A percentile compares a stretch with the other conserved stretches of the same genome.
These are phyloP conservation scores for Oryctes rhinoceros DNA, from an alignment of 1,140 invertebrate species.

Conservation along the genomic window DNA sequence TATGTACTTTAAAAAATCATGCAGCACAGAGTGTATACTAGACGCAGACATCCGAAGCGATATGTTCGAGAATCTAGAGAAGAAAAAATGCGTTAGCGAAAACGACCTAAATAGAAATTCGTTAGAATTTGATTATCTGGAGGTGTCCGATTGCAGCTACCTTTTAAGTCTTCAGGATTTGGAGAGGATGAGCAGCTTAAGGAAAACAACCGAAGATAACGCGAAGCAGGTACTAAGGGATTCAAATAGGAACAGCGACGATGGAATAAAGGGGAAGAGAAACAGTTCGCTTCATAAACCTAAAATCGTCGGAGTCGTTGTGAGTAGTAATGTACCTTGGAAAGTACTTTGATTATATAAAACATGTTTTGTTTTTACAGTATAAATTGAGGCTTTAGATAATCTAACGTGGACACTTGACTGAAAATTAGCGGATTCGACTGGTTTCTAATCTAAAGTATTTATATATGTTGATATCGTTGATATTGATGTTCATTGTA, in stretches of 20 bases:
- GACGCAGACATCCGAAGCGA: not conserved
- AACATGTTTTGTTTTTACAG: not conserved
- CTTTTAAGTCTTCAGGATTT: constrained; percentile 29
- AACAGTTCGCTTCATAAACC: constrained; percentile 1
- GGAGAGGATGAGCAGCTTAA: constrained; percentile 17
- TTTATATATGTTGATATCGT: constrained; percentile 25
- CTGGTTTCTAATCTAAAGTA: not conserved
- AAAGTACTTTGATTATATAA: not conserved
- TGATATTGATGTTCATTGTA: constrained; percentile 6
- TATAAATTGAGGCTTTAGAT: constrained; percentile 1
- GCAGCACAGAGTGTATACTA: constrained; percentile 23
- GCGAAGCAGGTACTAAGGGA: not conserved
- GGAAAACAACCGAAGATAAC: not conserved
- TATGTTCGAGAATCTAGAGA: not conserved
- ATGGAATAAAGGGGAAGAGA: not conserved
- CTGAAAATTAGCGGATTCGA: not conserved
- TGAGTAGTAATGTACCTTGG: not conserved
- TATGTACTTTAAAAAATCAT: not conserved
- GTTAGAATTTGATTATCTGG: not conserved
- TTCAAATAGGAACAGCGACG: not conserved
- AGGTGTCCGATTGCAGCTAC: constrained; percentile 3
- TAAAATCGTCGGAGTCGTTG: constrained; percentile 33
- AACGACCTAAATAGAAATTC: constrained; percentile 17
- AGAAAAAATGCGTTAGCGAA: constrained; percentile 22
- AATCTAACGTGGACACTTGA: not conserved